phyloP scores from a whole-genome alignment of 2,113 vertebrate species.

The Bos taurus region ARS-UCD2.0 NC_037340.1:43624501-43625000 shows the following conservation, averaged over 20 bases:
- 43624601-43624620: background rate
- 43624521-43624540: background rate
- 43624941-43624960: background rate
- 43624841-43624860: background rate
- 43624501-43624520: background rate
- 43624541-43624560: background rate
- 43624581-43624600: background rate
- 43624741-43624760: background rate
- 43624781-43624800: fast-evolving
- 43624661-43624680: background rate
- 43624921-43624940: background rate
- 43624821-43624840: background rate
- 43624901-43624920: background rate
- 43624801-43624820: fast-evolving
- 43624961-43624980: background rate
- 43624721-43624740: background rate
- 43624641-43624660: background rate
- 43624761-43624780: background rate
- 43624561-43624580: background rate
- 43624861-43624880: background rate
- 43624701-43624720: background rate
- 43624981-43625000: background rate
- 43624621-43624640: background rate
- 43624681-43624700: background rate
- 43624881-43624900: background rate